A percentile compares a stretch with the other conserved stretches of the same genome.
Conservation (phyloP, 1,140 invertebrate species). For the Coenobita brevimanus region DNA sequence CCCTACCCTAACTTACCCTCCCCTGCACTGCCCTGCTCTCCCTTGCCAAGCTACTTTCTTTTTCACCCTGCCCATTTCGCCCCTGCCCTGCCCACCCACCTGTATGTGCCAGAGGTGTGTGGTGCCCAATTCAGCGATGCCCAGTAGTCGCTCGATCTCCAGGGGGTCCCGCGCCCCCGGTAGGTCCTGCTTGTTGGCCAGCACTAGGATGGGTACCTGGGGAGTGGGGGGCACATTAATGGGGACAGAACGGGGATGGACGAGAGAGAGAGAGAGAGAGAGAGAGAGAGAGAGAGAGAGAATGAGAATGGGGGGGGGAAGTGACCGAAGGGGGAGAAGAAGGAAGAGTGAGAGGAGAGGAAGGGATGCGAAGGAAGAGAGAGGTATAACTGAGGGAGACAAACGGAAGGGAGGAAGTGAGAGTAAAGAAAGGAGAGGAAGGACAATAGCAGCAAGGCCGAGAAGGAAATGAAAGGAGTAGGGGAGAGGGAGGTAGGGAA, state of each 20-base stretch:
- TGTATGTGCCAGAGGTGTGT: slow-evolving; percentile 87
- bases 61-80: background rate
- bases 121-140: slow-evolving; percentile 84
- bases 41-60: background rate
- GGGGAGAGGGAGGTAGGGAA: too few species aligned
- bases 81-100: slow-evolving; percentile 12
- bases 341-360: background rate
- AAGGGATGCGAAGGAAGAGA: background rate
- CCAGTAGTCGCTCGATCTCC: slow-evolving; percentile 89
- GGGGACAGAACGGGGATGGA: too few species aligned
- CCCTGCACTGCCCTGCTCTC: too few species aligned
- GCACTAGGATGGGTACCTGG: slow-evolving; percentile 90
- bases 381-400: background rate
- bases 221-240: too few species aligned
- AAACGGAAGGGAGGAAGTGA: background rate
- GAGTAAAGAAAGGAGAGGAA: background rate
- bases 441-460: background rate
- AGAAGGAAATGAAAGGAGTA: too few species aligned
- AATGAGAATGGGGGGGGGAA: background rate
- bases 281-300: background rate
- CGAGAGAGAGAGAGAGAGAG: background rate
- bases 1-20: background rate
- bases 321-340: background rate
- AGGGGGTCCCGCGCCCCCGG: slow-evolving; percentile 89
- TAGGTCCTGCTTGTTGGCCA: slow-evolving; percentile 95